phyloP scores from a whole-genome alignment of 2,888 invertebrate species.

The Scaptomyza tumidula region DNA sequence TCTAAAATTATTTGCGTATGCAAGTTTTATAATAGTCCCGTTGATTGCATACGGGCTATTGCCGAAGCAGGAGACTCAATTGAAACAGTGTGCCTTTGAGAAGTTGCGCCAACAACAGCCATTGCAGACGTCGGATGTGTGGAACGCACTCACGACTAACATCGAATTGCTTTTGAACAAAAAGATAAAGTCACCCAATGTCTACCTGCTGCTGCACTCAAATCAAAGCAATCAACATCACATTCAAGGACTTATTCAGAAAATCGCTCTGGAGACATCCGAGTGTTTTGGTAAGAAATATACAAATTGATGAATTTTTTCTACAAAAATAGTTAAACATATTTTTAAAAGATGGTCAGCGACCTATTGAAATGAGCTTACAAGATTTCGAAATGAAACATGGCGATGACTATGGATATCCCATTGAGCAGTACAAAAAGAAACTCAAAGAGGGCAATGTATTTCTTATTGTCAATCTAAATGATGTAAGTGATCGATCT shows the following conservation, averaged over 20 bases:
- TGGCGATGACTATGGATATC: conserved; percentile 75
- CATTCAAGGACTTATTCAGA: conserved; percentile 53
- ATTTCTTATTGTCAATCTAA: conserved; percentile 79
- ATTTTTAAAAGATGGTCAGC: conserved; percentile 46
- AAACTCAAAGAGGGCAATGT: conserved; percentile 78
- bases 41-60: background rate
- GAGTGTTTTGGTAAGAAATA: conserved; percentile 75
- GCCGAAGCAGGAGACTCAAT: background rate
- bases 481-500: conserved; percentile 65
- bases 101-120: conserved; percentile 47
- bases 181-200: conserved; percentile 55
- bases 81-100: conserved; percentile 63
- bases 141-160: conserved; percentile 63
- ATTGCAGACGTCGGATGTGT: conserved; percentile 57
- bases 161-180: conserved; percentile 75
- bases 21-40: conserved; percentile 10
- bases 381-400: conserved; percentile 66
- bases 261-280: conserved; percentile 71
- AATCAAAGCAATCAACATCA: background rate
- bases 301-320: background rate
- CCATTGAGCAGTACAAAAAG: conserved; percentile 75
- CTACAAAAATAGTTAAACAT: background rate
- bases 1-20: conserved; percentile 5
- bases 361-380: conserved; percentile 61
- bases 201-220: conserved; percentile 77